Evolutionary conservation across 2,113 vertebrate species (phyloP).

Genomic region (Engraulis encrasicolus): DNA sequence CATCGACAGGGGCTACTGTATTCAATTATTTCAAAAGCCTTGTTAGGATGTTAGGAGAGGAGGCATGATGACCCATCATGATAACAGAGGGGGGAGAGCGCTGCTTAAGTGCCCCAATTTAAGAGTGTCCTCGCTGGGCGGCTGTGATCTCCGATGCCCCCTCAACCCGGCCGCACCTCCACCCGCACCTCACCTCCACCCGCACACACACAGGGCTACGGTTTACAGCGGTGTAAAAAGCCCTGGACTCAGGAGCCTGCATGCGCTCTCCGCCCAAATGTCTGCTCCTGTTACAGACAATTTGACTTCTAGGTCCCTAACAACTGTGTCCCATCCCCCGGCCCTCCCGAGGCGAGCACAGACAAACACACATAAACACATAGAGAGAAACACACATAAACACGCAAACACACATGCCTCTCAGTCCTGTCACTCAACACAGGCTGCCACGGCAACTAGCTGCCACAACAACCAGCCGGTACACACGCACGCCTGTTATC

Average conservation of each 20-base stretch:
- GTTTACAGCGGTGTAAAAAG: slow-evolving; percentile 50
- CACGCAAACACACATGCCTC: neutral
- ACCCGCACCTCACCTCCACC: no score
- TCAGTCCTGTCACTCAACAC: slow-evolving; percentile 40
- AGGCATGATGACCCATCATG: slow-evolving; percentile 36
- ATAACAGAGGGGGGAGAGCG: slow-evolving; percentile 30
- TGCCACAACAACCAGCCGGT: neutral
- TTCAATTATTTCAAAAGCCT: slow-evolving; percentile 60
- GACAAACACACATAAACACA: neutral
- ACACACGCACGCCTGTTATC: slow-evolving; percentile 42
- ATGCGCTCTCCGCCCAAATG: slow-evolving; percentile 29
- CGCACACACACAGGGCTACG: slow-evolving; percentile 33
- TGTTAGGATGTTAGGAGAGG: slow-evolving; percentile 48
- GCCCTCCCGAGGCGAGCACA: no score
- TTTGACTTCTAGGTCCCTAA: slow-evolving; percentile 30
- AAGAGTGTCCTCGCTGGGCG: slow-evolving; percentile 45
- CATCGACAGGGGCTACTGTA: slow-evolving; percentile 42
- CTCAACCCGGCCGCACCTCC: no score
- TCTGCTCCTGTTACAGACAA: neutral
- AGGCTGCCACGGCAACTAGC: neutral
- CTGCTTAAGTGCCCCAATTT: slow-evolving; percentile 54
- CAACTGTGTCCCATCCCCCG: neutral
- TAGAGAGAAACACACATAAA: neutral
- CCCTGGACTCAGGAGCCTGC: slow-evolving; percentile 34
- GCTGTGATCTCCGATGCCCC: slow-evolving; percentile 31